Percentiles rank a stretch among this genome's conserved stretches.
phyloP scores from a whole-genome alignment of 2,888 invertebrate species.

The Didymodactylos carnosus region DNA sequence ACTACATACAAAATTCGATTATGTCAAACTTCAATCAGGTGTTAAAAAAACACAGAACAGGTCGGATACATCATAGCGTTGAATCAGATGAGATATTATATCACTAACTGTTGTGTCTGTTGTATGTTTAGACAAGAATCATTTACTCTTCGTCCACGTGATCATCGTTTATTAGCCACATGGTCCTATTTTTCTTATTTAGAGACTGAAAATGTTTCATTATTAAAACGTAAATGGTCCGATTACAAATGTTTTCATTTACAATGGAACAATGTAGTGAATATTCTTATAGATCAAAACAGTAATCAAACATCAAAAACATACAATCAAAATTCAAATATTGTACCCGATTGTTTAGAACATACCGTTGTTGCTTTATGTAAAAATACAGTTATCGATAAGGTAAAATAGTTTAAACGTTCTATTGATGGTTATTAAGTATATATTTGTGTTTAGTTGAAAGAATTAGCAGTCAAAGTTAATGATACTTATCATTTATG shows the following conservation, averaged over 20 bases:
- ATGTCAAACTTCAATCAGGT: not conserved
- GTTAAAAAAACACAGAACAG: not conserved
- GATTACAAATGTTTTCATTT: no score
- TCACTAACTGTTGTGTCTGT: no score
- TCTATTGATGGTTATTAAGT: not conserved
- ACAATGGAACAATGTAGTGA: no score
- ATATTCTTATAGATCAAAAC: no score
- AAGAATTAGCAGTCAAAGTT: not conserved
- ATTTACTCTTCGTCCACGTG: not conserved
- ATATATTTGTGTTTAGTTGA: not conserved
- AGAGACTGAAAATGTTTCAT: not conserved
- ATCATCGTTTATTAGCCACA: not conserved
- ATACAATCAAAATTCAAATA: not conserved
- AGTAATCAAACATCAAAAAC: not conserved
- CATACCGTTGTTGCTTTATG: not conserved
- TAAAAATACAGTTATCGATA: not conserved
- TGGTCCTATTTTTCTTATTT: not conserved
- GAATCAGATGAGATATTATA: not conserved
- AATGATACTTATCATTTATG: not conserved
- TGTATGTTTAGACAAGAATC: not conserved
- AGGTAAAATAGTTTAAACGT: not conserved
- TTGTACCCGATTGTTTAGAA: not conserved
- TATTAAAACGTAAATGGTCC: not conserved
- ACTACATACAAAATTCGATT: not conserved
- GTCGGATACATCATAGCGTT: not conserved